A percentile compares a stretch with the other conserved stretches of the same genome.
These are phyloP conservation scores for Leptopilina syphax DNA, from an alignment of 2,888 invertebrate genomes.

Conservation along the genomic window DNA sequence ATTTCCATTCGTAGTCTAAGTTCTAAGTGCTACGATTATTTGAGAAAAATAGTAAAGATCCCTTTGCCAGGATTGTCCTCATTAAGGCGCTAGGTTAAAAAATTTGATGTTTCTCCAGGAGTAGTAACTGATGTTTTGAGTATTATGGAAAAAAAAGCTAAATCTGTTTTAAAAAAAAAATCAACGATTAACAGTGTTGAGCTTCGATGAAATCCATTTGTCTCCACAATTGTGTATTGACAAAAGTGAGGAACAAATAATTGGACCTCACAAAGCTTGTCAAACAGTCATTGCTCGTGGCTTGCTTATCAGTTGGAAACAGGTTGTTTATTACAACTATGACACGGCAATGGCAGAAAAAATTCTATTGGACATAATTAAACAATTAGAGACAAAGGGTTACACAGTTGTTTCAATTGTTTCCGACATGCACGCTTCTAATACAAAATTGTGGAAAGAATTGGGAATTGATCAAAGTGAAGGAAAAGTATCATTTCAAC, in stretches of 20 bases:
- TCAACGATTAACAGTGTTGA: conserved; percentile 48
- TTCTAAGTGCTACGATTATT: neutral
- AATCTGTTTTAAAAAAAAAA: conserved; percentile 43
- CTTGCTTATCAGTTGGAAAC: too few species aligned
- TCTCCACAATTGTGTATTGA: conserved; percentile 58
- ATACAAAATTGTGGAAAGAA: too few species aligned
- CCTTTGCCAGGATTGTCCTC: neutral
- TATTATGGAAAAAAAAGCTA: conserved; percentile 48
- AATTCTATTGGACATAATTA: too few species aligned
- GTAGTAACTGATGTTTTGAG: conserved; percentile 53
- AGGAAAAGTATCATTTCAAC: too few species aligned
- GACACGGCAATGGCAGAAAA: too few species aligned
- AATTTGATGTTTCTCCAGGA: conserved; percentile 53
- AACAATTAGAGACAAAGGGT: too few species aligned
- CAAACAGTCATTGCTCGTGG: too few species aligned
- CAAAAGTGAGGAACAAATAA: conserved; percentile 51
- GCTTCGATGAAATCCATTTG: conserved; percentile 62
- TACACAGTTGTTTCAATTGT: too few species aligned
- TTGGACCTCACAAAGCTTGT: too few species aligned
- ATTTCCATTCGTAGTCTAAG: neutral
- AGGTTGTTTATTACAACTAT: too few species aligned
- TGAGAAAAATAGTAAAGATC: neutral
- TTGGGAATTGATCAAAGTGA: too few species aligned
- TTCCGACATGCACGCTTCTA: too few species aligned
- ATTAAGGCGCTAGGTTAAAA: conserved; percentile 44